Evolutionary conservation across 2,888 invertebrate genomes (phyloP), one percentile per base, ranked within the genome.

Genomic region (Leptogaster cylindrica): DNA sequence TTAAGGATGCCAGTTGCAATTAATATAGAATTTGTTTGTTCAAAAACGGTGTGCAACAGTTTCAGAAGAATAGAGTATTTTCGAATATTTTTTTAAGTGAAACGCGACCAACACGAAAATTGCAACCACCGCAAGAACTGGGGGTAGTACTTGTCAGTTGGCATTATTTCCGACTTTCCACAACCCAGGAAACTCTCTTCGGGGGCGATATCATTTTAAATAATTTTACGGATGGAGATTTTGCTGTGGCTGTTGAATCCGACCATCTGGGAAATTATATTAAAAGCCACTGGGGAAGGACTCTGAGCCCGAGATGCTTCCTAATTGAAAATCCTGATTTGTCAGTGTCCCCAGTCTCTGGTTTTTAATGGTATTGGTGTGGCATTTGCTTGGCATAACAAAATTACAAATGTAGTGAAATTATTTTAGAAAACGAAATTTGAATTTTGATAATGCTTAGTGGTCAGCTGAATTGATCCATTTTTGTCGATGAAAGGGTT

Each of bases 211-310:
- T 41, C 14, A 14, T 41, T 31, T n/a, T n/a, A n/a, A n/a, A n/a
- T n/a, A n/a, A n/a, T n/a, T 41, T 41, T 41, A 1, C 41, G 3
- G 6, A n/a, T 2, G 2, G 16, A 18, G 41, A 14, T 41, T 41
- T 16, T 18, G 5, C 5, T 2, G n/a, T 4, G 1, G 16, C 16
- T 18, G 41, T 5, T 10, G 16, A 41, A 3, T 41, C 12, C 3
- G 3, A 41, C 41, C 41, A 18, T 41, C 41, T 41, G 41, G 41
- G 41, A 41, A 41, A 41, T 41, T 41, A 41, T 41, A 41, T 41
- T 41, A 41, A 41, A 41, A 41, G 41, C 41, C 14, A 10, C 41
- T 41, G 14, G 41, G 41, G 41, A 41, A 14, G 14, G 41, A 41
- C 16, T 16, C 10, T 16, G 14, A 41, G 16, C 41, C 3, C 16